phyloP scores from a whole-genome alignment of 2,113 vertebrate species.

The Cyphomyrus discorhynchus region DNA sequence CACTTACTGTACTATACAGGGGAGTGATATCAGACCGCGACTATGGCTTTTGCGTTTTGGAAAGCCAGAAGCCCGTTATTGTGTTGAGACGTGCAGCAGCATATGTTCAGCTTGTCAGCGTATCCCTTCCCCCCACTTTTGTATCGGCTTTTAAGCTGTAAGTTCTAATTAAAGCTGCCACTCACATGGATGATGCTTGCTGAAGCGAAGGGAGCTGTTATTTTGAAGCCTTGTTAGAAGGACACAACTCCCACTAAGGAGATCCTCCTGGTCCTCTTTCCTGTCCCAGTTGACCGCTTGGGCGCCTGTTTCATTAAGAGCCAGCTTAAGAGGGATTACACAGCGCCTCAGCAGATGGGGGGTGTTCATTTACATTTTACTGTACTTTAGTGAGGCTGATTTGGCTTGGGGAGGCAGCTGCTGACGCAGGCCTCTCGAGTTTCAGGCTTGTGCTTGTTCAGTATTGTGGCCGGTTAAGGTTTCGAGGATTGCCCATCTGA shows the following conservation, averaged over 20 bases:
- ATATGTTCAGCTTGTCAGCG: background rate
- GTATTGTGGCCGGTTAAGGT: background rate
- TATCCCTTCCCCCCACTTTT: background rate
- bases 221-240: background rate
- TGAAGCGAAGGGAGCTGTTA: background rate
- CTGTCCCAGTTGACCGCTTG: background rate
- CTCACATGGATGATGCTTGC: background rate
- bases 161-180: conserved; percentile 3
- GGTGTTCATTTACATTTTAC: background rate
- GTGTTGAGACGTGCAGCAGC: background rate
- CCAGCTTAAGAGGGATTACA: conserved; percentile 8
- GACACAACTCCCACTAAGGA: background rate
- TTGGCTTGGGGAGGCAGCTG: background rate
- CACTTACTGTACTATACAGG: background rate
- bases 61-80: background rate
- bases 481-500: background rate
- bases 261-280: background rate
- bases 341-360: background rate
- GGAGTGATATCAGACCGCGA: background rate
- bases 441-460: background rate
- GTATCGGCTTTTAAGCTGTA: background rate
- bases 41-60: background rate
- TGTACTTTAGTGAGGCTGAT: background rate
- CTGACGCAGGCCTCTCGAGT: background rate
- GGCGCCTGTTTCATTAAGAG: background rate